Evolutionary conservation across 2,888 invertebrate species (phyloP), one percentile per base, ranked within the genome.

Genomic region (Archips crataeganus): DNA sequence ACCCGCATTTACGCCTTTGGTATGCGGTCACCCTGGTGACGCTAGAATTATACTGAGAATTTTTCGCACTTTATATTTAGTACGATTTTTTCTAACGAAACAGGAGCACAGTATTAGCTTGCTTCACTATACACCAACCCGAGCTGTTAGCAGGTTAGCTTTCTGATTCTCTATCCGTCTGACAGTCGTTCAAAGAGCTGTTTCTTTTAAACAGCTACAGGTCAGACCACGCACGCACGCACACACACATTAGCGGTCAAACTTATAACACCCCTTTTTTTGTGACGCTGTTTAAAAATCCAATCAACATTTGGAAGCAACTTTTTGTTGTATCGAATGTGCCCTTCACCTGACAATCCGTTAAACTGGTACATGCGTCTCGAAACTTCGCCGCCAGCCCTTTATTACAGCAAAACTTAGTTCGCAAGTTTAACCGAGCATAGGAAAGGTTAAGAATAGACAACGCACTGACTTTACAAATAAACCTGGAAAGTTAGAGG

Each of bases 371-470:
- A 74, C 75, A 74, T 68, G 74, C 71, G 79, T 77, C 77, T 76
- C 36, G 57, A 75, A 81, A 81, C 70, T 82, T 80, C 54, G 69
- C 72, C 75, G 76, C 54, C 69, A 63, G 65, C 72, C 71, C 77
- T 80, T 81, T 79, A 80, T 79, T 72, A 57, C 70, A 67, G 76
- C 75, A 65, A 71, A 77, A 76, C 76, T 78, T 75, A 76, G 79
- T 78, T 81, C 73, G 75, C 68, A 83, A 84, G 84, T 84, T 84
- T 73, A 77, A 77, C 76, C 77, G 76, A 75, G 72, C 75, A 67
- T 62, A 59, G 10, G 73, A 69, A 73, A 76, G 75, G 76, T 75
- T 73, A 60, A 71, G 68, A 71, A 74, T 72, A 69, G 73, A 60
- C 63, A 68, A 75, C 70, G 74, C 49, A 66, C 71, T 45, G 64